Percentiles rank a stretch among this genome's conserved stretches.
Conservation (phyloP, 2,113 vertebrate species). For the Anarrhichthys ocellatus region DNA sequence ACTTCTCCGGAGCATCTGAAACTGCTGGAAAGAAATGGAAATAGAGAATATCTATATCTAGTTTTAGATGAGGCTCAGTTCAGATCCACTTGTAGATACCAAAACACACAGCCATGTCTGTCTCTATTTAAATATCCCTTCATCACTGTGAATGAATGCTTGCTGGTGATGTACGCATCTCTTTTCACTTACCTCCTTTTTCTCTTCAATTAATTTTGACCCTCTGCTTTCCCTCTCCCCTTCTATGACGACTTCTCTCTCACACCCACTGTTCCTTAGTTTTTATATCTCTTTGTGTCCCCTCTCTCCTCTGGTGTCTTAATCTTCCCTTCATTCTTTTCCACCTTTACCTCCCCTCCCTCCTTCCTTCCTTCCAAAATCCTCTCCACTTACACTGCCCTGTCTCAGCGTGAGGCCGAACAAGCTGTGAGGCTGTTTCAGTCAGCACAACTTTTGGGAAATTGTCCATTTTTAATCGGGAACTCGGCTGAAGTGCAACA, state of each 20-base stretch:
- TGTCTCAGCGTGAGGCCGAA: neutral
- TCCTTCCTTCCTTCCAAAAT: neutral
- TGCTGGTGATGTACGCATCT: neutral
- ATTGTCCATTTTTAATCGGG: neutral
- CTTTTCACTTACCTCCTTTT: neutral
- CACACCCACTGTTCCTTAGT: neutral
- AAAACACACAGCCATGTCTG: neutral
- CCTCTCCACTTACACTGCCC: neutral
- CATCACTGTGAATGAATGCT: constrained; percentile 1
- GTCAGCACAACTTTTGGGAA: neutral
- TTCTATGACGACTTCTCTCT: constrained; percentile 1
- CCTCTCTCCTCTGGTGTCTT: constrained; percentile 1
- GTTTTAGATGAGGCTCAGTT: neutral
- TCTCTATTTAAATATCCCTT: constrained; percentile 6
- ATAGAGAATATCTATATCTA: constrained; percentile 39
- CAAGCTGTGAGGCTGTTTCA: neutral
- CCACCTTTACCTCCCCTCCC: neutral
- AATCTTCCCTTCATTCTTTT: constrained; percentile 1
- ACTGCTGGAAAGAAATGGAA: constrained; percentile 50
- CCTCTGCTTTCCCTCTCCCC: neutral
- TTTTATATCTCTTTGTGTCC: neutral
- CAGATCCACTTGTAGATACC: neutral
- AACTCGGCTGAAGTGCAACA: neutral
- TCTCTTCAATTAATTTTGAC: neutral
- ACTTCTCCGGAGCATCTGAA: constrained; percentile 73